Conservation (phyloP, 2,113 vertebrate genomes). For the Cromileptes altivelis region DNA sequence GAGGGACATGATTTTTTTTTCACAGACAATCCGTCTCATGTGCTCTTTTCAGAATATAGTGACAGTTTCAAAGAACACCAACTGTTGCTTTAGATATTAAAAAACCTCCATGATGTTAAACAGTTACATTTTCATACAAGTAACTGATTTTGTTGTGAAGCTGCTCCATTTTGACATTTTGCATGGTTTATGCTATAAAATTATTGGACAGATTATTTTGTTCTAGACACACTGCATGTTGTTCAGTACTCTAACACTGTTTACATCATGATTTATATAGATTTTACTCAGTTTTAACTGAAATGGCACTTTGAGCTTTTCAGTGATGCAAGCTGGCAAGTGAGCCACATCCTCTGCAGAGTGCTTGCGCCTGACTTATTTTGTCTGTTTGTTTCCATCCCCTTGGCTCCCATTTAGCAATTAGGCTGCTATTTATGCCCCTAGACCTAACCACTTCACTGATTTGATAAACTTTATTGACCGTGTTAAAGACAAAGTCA, state of each 20-base stretch:
- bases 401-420: constrained; percentile 31
- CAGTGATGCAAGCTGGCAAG: background rate
- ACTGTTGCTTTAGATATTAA: background rate
- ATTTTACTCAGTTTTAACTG: background rate
- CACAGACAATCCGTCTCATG: too few relatives aligned
- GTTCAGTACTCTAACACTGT: background rate
- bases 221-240: background rate
- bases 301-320: background rate
- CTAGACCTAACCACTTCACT: constrained; percentile 37
- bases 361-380: background rate
- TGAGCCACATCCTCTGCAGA: constrained; percentile 6
- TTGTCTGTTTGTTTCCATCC: constrained; percentile 21
- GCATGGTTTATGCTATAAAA: background rate
- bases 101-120: background rate
- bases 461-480: constrained; percentile 53
- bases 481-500: constrained; percentile 33
- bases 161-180: background rate
- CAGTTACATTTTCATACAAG: background rate
- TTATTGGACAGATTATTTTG: background rate
- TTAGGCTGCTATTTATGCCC: constrained; percentile 47
- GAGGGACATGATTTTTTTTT: too few relatives aligned
- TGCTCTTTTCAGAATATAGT: too few relatives aligned
- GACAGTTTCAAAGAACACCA: too few relatives aligned
- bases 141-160: background rate
- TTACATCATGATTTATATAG: background rate